Evolutionary conservation across 2,797 vertebrate genomes (phyloP), one percentile per base, ranked within the genome.

Genomic region (Rhabdophis nuchalis): DNA sequence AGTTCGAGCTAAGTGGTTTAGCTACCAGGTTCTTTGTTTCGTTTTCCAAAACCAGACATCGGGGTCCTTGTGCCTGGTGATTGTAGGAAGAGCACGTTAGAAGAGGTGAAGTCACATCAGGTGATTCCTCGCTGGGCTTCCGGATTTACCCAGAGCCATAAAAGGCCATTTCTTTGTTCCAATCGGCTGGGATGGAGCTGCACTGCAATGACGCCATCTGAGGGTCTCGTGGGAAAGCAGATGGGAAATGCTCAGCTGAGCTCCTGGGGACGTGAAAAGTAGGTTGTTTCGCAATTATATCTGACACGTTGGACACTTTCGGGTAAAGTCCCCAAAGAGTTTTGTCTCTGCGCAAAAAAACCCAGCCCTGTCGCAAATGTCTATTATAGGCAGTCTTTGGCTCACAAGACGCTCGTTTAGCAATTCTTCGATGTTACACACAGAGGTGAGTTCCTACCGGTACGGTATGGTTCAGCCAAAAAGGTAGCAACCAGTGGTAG

Each of bases 131-230:
- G 25, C 5, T 90, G 50, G 27, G 57, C 60, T 92, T 94, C 13
- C 60, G 91, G 89, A 32, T 36, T 61, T 36, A 77, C 90, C 11
- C 14, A 86, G 18, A 54, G 11, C 58, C 27, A 50, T 8, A 89
- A 18, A 92, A 92, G 20, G 64, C 91, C 46, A 50, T 91, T 36
- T 82, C 91, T 86, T 77, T 32, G 9, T 9, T 23, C 90, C 60
- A 36, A 85, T 92, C 27, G 91, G 11, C 92, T 68, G 91, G 91
- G 13, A 87, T 8, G 16, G 20, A 90, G 61, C 89, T 93, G 72
- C 61, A 92, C 93, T 56, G 93, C 94, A 93, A 92, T 90, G 53
- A 88, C 18, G 8, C 16, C 56, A 50, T 86, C 27, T 25, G 87
- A 87, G 58, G 27, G 50, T 27, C 57, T 92, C 14, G 12, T 85